phyloP scores from a whole-genome alignment of 2,797 vertebrate genomes.

The Chrosomus eos region DNA sequence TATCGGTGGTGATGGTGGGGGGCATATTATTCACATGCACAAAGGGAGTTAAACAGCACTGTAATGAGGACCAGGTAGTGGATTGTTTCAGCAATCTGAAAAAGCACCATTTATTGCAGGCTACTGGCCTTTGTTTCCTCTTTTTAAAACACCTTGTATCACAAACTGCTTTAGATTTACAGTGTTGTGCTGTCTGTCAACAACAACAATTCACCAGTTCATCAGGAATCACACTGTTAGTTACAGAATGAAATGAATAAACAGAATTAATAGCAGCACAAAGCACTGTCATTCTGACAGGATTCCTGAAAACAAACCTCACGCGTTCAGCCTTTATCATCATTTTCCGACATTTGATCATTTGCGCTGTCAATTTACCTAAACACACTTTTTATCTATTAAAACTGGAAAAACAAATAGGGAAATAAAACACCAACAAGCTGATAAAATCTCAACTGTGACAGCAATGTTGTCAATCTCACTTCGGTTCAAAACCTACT shows the following conservation, averaged over 20 bases:
- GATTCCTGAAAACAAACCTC: slow-evolving; percentile 5
- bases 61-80: slow-evolving; percentile 3
- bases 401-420: slow-evolving; percentile 31
- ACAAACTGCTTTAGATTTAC: slow-evolving; percentile 32
- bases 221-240: slow-evolving; percentile 23
- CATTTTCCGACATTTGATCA: background rate
- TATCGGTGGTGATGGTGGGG: background rate
- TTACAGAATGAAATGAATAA: slow-evolving; percentile 35
- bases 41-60: slow-evolving; percentile 2
- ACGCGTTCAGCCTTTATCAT: background rate
- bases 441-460: slow-evolving; percentile 38
- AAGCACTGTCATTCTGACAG: slow-evolving; percentile 1
- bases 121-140: slow-evolving; percentile 38
- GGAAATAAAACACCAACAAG: slow-evolving; percentile 44
- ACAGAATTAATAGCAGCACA: slow-evolving; percentile 37
- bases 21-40: background rate
- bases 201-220: background rate
- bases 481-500: slow-evolving; percentile 34
- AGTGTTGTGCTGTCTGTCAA: slow-evolving; percentile 6
- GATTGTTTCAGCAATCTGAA: slow-evolving; percentile 74
- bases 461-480: slow-evolving; percentile 6
- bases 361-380: slow-evolving; percentile 32
- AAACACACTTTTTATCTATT: slow-evolving; percentile 25
- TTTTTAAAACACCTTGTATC: slow-evolving; percentile 49
- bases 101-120: slow-evolving; percentile 82